phyloP scores from a whole-genome alignment of 2,113 vertebrate genomes.

The Sander vitreus region DNA sequence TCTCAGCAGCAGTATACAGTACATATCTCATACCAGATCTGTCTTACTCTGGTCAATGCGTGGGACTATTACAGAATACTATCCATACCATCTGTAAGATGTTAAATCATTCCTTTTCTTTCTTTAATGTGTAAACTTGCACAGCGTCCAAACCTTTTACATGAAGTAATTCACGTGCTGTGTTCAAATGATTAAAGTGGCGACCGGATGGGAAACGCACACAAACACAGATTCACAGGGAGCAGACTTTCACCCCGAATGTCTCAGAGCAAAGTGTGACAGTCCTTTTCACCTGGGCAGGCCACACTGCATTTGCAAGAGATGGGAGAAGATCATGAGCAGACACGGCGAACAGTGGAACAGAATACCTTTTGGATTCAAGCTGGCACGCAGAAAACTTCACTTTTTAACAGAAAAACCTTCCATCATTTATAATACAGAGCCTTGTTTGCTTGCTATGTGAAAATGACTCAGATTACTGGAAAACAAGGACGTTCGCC shows the following conservation, averaged over 20 bases:
- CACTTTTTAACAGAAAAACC: slow-evolving; percentile 53
- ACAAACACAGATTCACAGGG: slow-evolving; percentile 6
- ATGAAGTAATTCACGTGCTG: neutral
- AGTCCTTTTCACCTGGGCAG: neutral
- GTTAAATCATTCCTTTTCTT: neutral
- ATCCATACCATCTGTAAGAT: neutral
- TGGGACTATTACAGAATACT: too few relatives aligned
- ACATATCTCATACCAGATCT: neutral
- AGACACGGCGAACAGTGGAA: slow-evolving; percentile 35
- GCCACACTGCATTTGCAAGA: slow-evolving; percentile 39
- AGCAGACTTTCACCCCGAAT: slow-evolving; percentile 6
- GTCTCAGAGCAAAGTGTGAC: slow-evolving; percentile 20
- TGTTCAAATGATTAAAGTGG: too few relatives aligned
- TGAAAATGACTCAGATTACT: slow-evolving; percentile 41
- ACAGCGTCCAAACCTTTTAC: neutral
- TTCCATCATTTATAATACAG: slow-evolving; percentile 70
- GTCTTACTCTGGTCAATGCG: neutral
- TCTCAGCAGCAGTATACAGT: neutral
- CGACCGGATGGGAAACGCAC: neutral
- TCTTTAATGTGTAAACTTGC: neutral
- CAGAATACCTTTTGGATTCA: slow-evolving; percentile 43
- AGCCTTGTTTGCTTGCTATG: slow-evolving; percentile 48
- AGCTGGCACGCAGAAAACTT: slow-evolving; percentile 48
- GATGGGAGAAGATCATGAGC: slow-evolving; percentile 14
- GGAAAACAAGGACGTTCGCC: slow-evolving; percentile 35